Conservation (phyloP, 2,797 vertebrate species). For the Nannoperca obscura region DNA sequence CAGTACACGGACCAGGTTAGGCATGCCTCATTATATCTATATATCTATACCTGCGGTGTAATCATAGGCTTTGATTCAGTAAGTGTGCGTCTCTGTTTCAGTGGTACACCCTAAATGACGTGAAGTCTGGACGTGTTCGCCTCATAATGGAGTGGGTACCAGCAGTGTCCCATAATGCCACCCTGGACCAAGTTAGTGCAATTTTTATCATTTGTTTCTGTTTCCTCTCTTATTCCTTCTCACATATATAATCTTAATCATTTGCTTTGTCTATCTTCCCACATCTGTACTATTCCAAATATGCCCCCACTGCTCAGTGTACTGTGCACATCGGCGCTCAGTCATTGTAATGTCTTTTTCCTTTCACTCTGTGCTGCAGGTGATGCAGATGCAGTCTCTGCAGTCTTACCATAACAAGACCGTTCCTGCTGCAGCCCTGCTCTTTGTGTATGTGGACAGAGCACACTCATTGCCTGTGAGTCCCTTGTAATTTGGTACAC, state of each 20-base stretch:
- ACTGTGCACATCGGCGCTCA: conserved; percentile 37
- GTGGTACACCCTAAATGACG: conserved; percentile 90
- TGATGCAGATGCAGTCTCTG: conserved; percentile 86
- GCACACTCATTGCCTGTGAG: conserved; percentile 88
- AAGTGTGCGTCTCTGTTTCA: conserved; percentile 62
- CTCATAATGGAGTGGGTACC: conserved; percentile 89
- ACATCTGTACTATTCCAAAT: neutral
- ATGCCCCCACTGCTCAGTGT: neutral
- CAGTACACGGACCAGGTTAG: conserved; percentile 88
- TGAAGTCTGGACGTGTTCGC: conserved; percentile 90
- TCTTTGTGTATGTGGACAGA: conserved; percentile 90
- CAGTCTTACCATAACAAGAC: conserved; percentile 87
- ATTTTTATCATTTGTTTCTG: neutral
- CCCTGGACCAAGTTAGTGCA: conserved; percentile 85
- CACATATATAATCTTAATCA: neutral
- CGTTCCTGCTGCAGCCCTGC: conserved; percentile 86
- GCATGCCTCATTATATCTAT: neutral
- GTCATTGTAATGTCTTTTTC: conserved; percentile 49
- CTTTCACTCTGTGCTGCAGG: conserved; percentile 77
- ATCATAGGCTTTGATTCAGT: conserved; percentile 21
- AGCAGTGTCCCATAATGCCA: conserved; percentile 72
- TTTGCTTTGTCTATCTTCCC: neutral
- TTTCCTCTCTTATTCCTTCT: neutral
- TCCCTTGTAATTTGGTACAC: conserved; percentile 15
- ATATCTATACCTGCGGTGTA: neutral